Base-by-base conservation (phyloP, 2,888 invertebrate species). In the Drosophila tripunctata region DNA sequence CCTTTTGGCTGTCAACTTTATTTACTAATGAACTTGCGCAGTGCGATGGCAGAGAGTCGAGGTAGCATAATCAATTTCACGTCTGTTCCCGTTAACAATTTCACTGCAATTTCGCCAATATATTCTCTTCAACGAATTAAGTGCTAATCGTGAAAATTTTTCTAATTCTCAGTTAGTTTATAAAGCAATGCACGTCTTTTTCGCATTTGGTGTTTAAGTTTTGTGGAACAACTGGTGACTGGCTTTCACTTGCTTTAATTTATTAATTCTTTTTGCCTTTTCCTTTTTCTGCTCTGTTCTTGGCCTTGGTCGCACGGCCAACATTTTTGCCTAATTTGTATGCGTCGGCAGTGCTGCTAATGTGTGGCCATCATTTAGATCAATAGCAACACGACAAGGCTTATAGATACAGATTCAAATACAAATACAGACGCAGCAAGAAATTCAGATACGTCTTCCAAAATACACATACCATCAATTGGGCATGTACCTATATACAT, bases 361-460 rank as follows among this genome's bases (percentile, higher is more conserved):
- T 82, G 80, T 76, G 71, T 67, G 75, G 74, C 78, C 84, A 82
- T 79, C 84, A 78, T 86, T 86, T 79, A 82, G 86, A 80, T 79
- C 86, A 83, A 80, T 83, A 79, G 67, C 66, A 58, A 51, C 60
- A 56, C 65, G 58, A 67, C 64, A 56, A 38, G 62, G 52, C 63
- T 63, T 60, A 62, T 40, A 60, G 21, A 43, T 40, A 65, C 38
- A 67, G 35, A 40, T 19, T 22, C 35, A 52, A 41, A 44, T 30
- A 65, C 50, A 57, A 35, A 45, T 43, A 43, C 41, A 45, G 47
- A 12, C 24, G 24, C 44, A 48, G 40, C 3, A 19, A 57, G 22
- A 51, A 21, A 27, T 17, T 27, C 19, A 50, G 15, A 24, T 15
- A 40, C 14, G n/a, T n/a, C n/a, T n/a, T n/a, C n/a, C n/a, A n/a